A percentile compares a stretch with the other conserved stretches of the same genome.
phyloP scores from a whole-genome alignment of 2,797 vertebrate species.

The Phylloscopus collybita region DNA sequence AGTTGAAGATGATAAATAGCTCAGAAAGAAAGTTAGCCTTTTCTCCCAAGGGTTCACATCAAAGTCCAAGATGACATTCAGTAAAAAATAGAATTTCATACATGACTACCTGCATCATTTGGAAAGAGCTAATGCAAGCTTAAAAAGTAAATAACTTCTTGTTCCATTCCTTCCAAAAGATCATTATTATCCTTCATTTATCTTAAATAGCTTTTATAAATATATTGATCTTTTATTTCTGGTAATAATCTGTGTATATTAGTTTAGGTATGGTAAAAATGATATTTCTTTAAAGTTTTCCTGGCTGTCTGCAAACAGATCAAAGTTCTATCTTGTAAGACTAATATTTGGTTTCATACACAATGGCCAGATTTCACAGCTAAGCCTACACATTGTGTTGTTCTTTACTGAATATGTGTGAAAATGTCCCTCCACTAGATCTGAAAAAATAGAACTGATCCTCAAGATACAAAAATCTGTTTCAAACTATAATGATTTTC shows the following conservation, averaged over 20 bases:
- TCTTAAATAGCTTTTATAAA: neutral
- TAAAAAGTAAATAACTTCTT: neutral
- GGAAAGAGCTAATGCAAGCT: neutral
- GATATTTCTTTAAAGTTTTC: neutral
- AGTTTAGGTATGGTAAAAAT: neutral
- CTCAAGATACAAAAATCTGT: neutral
- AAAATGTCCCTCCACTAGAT: constrained; percentile 6
- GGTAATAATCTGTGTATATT: neutral
- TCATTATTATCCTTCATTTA: neutral
- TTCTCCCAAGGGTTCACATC: neutral
- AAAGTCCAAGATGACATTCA: neutral
- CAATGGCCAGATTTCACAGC: constrained; percentile 47
- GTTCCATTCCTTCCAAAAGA: neutral
- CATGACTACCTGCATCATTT: neutral
- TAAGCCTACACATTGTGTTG: neutral
- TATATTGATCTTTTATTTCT: neutral
- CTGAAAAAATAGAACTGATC: neutral
- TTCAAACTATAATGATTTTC: neutral
- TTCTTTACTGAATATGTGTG: neutral
- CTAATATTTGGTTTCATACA: neutral
- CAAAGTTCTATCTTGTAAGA: neutral
- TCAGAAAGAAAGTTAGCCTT: neutral
- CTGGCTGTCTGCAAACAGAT: neutral
- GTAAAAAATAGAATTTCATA: constrained; percentile 11
- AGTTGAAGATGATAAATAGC: neutral